These are phyloP conservation scores for Phenacoccus solenopsis DNA, from an alignment of 1,140 invertebrate genomes.

Conservation along the genomic window DNA sequence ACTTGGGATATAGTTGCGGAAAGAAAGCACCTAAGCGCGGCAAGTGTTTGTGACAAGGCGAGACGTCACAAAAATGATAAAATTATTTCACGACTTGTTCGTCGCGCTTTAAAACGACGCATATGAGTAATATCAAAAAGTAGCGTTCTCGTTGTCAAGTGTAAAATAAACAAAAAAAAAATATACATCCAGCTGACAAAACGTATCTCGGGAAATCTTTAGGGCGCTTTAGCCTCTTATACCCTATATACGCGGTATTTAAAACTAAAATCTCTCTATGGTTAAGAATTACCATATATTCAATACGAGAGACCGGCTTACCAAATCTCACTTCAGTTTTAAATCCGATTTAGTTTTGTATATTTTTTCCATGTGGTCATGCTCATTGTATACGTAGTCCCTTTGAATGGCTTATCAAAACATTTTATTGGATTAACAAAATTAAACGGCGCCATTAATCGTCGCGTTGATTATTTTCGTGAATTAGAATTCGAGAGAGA, in stretches of 20 bases:
- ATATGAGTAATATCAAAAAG: not conserved
- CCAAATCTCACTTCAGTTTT: not conserved
- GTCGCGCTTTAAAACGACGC: not conserved
- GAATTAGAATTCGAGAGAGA: too few species aligned
- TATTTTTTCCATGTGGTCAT: not conserved
- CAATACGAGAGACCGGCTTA: not conserved
- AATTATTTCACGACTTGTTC: too few species aligned
- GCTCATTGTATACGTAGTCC: not conserved
- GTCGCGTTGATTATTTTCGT: not conserved
- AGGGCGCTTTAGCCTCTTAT: too few species aligned
- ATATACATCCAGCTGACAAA: not conserved
- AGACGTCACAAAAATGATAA: too few species aligned
- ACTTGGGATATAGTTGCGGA: not conserved
- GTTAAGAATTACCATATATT: not conserved
- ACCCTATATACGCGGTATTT: not conserved
- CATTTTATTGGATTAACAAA: not conserved
- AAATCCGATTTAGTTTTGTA: not conserved
- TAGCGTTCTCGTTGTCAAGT: not conserved
- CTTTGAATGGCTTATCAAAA: not conserved
- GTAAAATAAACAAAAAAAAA: not conserved
- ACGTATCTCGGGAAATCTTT: too few species aligned
- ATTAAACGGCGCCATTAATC: not conserved
- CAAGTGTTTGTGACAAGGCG: not conserved
- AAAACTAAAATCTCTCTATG: not conserved
- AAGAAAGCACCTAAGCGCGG: not conserved